Conservation (phyloP, 1,140 invertebrate genomes). For the Sminthurides bifidus region DNA sequence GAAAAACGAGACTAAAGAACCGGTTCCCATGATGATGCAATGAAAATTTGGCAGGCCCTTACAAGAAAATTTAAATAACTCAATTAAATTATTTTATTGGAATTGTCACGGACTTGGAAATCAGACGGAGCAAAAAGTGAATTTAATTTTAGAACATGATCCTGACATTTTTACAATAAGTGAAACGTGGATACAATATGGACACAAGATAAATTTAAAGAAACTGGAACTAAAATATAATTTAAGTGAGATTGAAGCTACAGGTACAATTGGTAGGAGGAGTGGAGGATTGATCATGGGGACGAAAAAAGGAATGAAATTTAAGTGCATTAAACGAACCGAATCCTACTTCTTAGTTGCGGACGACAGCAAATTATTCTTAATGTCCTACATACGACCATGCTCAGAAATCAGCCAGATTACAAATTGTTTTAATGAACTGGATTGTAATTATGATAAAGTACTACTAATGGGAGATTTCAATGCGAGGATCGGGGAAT, state of each 20-base stretch:
- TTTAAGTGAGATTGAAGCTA: background rate
- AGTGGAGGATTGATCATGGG: background rate
- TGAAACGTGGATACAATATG: conserved; percentile 1
- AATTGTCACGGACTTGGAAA: background rate
- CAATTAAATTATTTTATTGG: background rate
- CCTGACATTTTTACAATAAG: background rate
- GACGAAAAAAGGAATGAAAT: background rate
- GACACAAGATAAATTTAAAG: background rate
- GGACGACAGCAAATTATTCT: background rate
- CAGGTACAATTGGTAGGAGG: background rate
- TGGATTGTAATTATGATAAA: background rate
- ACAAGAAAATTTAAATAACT: too few relatives aligned
- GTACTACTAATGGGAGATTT: background rate
- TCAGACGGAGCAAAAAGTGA: background rate
- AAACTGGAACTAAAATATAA: background rate
- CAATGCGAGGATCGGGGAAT: background rate
- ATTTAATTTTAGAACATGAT: background rate
- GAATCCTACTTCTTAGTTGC: background rate
- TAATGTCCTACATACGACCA: background rate
- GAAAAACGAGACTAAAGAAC: too few relatives aligned
- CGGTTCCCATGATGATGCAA: too few relatives aligned
- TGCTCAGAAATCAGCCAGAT: background rate
- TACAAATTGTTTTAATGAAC: background rate
- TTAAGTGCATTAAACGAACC: background rate
- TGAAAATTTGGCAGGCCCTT: background rate